These are phyloP conservation scores for Zapus hudsonius DNA, from an alignment of 2,113 vertebrate genomes.

Conservation along the genomic window DNA sequence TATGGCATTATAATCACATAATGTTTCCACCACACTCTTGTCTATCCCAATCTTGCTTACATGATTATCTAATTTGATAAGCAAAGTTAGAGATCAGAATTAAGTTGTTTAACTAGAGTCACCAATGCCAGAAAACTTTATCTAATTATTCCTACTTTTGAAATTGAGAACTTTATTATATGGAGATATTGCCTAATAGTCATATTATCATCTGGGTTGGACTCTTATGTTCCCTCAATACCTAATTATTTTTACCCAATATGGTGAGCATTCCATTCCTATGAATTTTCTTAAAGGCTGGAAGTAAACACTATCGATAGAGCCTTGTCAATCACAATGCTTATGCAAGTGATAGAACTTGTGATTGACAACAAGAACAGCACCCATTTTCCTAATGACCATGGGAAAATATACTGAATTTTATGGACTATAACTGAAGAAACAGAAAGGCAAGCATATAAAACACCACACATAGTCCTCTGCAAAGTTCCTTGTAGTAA, in stretches of 20 bases:
- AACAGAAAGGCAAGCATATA: conserved; percentile 53
- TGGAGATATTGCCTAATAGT: no score
- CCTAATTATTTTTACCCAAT: conserved; percentile 31
- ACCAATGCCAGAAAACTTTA: conserved; percentile 63
- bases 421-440: conserved; percentile 25
- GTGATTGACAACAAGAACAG: conserved; percentile 49
- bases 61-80: conserved; percentile 69
- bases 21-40: conserved; percentile 46
- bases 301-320: background rate
- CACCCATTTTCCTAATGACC: background rate
- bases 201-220: no score
- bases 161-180: no score
- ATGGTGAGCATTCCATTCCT: background rate
- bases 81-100: conserved; percentile 71
- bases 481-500: conserved; percentile 55
- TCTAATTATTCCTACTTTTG: background rate
- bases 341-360: conserved; percentile 3
- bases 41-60: conserved; percentile 61
- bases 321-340: background rate
- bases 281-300: background rate
- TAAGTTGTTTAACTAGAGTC: conserved; percentile 72
- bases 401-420: conserved; percentile 21
- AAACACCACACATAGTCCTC: conserved; percentile 9
- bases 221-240: no score
- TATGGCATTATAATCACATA: background rate